Conservation (phyloP, 2,797 vertebrate species). For the Liparis tanakae region DNA sequence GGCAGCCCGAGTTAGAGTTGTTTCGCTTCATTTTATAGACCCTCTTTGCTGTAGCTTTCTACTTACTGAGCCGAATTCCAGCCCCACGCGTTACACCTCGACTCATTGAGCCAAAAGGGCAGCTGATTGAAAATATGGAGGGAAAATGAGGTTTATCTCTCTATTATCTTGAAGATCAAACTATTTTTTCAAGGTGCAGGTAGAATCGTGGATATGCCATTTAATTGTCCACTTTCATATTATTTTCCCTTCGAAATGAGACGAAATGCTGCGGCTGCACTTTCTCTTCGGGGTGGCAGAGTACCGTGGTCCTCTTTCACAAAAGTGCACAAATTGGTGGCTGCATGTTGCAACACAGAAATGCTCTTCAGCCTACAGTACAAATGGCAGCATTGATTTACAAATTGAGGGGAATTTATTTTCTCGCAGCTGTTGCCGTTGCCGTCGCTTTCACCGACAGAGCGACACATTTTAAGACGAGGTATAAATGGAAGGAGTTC, state of each 20-base stretch:
- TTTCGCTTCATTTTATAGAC: constrained; percentile 33
- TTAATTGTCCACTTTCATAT: constrained; percentile 30
- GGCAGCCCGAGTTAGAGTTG: constrained; percentile 33
- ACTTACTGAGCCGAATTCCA: constrained; percentile 30
- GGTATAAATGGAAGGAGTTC: constrained; percentile 66
- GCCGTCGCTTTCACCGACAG: constrained; percentile 36
- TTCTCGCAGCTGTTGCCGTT: constrained; percentile 18
- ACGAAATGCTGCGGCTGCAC: constrained; percentile 16
- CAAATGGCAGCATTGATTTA: constrained; percentile 62
- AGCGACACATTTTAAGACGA: constrained; percentile 58
- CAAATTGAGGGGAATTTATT: constrained; percentile 48
- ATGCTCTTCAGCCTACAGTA: constrained; percentile 37
- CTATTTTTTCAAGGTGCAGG: constrained; percentile 19
- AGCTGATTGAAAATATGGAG: constrained; percentile 35
- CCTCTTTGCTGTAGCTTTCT: constrained; percentile 24
- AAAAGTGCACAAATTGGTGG: constrained; percentile 35
- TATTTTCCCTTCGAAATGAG: constrained; percentile 16
- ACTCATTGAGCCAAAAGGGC: not conserved
- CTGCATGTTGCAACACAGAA: constrained; percentile 27
- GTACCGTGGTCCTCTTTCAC: constrained; percentile 19
- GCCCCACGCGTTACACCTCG: not conserved
- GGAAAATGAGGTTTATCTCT: constrained; percentile 36
- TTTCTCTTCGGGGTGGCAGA: constrained; percentile 28
- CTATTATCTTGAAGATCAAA: constrained; percentile 16
- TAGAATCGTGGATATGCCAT: constrained; percentile 13